Percentiles rank a stretch among this genome's conserved stretches.
These are phyloP conservation scores for Drosophila diplacantha DNA, from an alignment of 2,888 invertebrate genomes.

Conservation along the genomic window DNA sequence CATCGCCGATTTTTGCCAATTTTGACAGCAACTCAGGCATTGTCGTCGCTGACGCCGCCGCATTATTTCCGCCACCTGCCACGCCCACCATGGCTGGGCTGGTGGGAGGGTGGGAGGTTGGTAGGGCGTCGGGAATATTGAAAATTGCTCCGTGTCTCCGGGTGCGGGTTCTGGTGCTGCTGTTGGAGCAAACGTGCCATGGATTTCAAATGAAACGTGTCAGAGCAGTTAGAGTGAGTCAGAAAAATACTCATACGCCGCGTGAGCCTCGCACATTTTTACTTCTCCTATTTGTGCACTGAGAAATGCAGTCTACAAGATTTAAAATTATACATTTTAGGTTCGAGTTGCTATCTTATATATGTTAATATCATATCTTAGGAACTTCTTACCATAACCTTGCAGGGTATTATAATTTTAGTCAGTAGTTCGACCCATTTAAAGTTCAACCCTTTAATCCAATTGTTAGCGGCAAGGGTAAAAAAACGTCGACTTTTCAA, in stretches of 20 bases:
- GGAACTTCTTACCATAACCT: too few species aligned
- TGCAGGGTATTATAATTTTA: too few species aligned
- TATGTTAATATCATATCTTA: too few species aligned
- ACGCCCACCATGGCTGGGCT: constrained; percentile 41
- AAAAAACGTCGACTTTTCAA: not conserved
- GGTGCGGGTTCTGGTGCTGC: constrained; percentile 31
- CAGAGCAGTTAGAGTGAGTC: constrained; percentile 28
- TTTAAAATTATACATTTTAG: too few species aligned
- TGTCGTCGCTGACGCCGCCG: constrained; percentile 42
- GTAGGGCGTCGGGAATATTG: constrained; percentile 56
- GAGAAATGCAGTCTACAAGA: not conserved
- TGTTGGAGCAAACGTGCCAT: constrained; percentile 60
- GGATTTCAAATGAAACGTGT: constrained; percentile 71
- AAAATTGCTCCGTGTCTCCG: constrained; percentile 51
- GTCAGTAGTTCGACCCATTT: too few species aligned
- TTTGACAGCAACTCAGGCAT: constrained; percentile 55
- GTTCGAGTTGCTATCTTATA: not conserved
- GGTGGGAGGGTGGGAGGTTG: not conserved
- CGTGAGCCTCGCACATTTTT: constrained; percentile 47
- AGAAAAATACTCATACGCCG: constrained; percentile 62
- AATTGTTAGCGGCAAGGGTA: not conserved
- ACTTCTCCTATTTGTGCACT: constrained; percentile 50
- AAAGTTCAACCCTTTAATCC: too few species aligned
- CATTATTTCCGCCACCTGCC: constrained; percentile 69
- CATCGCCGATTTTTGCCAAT: constrained; percentile 66